Base-by-base conservation (phyloP, 2,797 vertebrate genomes). In the Nyctibius grandis region DNA sequence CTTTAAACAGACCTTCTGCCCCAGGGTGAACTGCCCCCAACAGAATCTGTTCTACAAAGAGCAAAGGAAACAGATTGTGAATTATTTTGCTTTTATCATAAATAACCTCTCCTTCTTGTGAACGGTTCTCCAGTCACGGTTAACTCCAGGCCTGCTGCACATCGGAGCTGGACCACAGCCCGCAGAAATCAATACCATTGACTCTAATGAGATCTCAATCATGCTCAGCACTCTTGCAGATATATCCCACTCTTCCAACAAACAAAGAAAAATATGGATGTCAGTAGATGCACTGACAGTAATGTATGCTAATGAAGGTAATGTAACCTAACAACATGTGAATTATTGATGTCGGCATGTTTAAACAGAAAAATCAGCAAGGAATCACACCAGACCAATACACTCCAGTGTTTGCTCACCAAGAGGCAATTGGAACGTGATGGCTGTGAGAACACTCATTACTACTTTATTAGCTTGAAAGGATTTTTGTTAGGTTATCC, bases 241-340 rank as follows among this genome's bases (percentile, higher is more conserved):
- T 40, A 56, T 60, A 91, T 47, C 91, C 70, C 64, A 67, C 86
- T 68, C 74, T 67, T 85, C 80, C 90, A 89, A 77, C 85, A 85
- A 89, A 77, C 85, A 85, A 82, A 67, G 63, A 64, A 80, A 91
- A 87, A 89, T 64, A 91, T 6, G 86, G 77, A 93, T 94, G 85
- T 79, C 72, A 81, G 94, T 70, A 89, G 84, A 69, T 70, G 88
- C 90, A 88, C 1, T 90, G 91, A 89, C 94, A 94, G 88, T 91
- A 96, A 96, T 91, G n/a, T 78, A 95, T 85, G 95, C 87, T 95
- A 94, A 96, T 94, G 91, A 95, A 92, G 68, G 81, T 87, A 94
- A 92, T 72, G 64, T 48, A 89, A 85, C 80, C 80, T 93, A 93
- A 96, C 90, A 90, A 91, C 91, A 93, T 21, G 94, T 89, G 95